These are phyloP conservation scores for Acanthacorydalis orientalis DNA, from an alignment of 2,888 invertebrate genomes.

Conservation along the genomic window DNA sequence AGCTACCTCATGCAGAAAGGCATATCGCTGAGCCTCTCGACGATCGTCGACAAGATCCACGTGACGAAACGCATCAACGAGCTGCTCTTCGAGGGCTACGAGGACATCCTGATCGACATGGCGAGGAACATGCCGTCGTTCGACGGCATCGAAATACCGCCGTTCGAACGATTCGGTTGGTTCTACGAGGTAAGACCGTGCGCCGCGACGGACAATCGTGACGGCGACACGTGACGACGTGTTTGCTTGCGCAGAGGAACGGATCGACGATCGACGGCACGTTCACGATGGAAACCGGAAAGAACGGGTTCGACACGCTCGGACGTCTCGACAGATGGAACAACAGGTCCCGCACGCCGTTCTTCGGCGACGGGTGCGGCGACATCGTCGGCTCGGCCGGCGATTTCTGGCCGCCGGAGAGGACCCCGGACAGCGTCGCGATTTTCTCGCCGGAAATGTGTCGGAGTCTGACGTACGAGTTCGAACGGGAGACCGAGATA, in stretches of 20 bases:
- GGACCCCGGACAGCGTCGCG: slow-evolving; percentile 35
- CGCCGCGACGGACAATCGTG: slow-evolving; percentile 14
- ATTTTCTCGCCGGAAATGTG: slow-evolving; percentile 65
- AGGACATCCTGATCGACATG: slow-evolving; percentile 51
- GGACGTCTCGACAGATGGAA: slow-evolving; percentile 63
- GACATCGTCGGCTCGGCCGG: slow-evolving; percentile 56
- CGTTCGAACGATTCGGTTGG: slow-evolving; percentile 70
- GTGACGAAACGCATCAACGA: slow-evolving; percentile 48
- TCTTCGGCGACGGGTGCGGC: slow-evolving; percentile 37
- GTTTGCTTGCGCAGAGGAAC: slow-evolving; percentile 49
- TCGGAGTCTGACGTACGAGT: slow-evolving; percentile 45
- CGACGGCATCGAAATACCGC: slow-evolving; percentile 25
- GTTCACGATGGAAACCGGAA: slow-evolving; percentile 61
- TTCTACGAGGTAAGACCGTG: slow-evolving; percentile 47
- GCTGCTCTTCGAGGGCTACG: slow-evolving; percentile 65
- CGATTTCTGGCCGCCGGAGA: slow-evolving; percentile 57
- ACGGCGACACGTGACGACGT: slow-evolving; percentile 61
- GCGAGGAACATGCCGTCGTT: slow-evolving; percentile 40
- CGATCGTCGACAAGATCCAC: slow-evolving; percentile 36
- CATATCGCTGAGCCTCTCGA: slow-evolving; percentile 38
- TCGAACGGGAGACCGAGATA: slow-evolving; percentile 34
- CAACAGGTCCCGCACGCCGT: slow-evolving; percentile 34
- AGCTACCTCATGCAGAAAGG: slow-evolving; percentile 35
- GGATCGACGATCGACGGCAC: slow-evolving; percentile 59
- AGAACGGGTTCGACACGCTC: slow-evolving; percentile 37